A percentile compares a stretch with the other conserved stretches of the same genome.
Evolutionary conservation across 2,113 vertebrate genomes (phyloP).

Genomic region (Nyctibius bracteatus): DNA sequence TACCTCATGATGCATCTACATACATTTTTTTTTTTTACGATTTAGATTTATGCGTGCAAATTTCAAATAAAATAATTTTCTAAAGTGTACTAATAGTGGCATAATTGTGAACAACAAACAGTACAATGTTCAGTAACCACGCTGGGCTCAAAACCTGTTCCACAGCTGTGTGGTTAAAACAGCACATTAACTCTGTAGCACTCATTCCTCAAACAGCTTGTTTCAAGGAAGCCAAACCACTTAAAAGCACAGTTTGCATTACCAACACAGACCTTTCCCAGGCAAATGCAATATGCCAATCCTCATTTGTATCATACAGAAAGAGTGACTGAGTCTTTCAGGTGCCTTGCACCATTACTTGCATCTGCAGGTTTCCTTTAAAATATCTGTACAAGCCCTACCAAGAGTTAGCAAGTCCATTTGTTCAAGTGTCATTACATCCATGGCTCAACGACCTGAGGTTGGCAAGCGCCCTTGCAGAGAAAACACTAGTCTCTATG

Average conservation of each 20-base stretch:
- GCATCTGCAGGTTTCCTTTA: neutral
- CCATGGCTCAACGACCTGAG: neutral
- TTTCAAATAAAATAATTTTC: neutral
- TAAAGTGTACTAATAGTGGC: neutral
- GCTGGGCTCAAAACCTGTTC: neutral
- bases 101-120: neutral
- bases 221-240: neutral
- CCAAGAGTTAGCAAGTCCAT: neutral
- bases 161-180: slow-evolving; percentile 1
- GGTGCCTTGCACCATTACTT: neutral
- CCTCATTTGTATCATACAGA: neutral
- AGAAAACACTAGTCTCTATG: neutral
- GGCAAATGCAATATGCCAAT: neutral
- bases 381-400: neutral
- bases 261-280: neutral
- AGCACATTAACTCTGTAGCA: neutral
- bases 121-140: neutral
- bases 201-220: neutral
- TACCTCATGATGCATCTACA: neutral
- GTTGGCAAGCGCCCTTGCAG: neutral
- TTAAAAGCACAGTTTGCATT: neutral
- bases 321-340: neutral
- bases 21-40: neutral
- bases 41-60: neutral
- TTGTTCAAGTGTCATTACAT: neutral